phyloP scores from a whole-genome alignment of 2,888 invertebrate species.

The Cataglyphis albicans region DNA sequence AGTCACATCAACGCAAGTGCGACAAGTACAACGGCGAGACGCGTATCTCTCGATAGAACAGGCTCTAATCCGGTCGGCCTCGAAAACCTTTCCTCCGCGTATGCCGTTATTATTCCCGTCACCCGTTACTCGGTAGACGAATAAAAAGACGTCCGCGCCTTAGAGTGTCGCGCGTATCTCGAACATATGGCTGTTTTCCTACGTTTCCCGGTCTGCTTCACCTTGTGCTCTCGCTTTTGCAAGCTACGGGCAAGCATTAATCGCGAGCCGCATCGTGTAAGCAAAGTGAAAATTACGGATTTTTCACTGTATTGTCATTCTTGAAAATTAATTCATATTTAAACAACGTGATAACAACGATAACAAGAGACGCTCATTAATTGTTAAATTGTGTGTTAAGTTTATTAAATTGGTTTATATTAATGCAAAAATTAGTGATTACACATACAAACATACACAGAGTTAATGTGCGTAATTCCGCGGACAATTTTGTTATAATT shows the following conservation, averaged over 20 bases:
- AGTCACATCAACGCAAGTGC: slow-evolving; percentile 38
- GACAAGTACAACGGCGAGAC: slow-evolving; percentile 64
- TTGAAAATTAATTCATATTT: background rate
- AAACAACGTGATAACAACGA: background rate
- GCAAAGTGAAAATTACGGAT: background rate
- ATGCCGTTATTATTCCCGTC: slow-evolving; percentile 82
- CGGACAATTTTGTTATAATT: background rate
- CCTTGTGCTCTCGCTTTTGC: slow-evolving; percentile 7
- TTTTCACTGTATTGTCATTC: background rate
- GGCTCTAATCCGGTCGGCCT: slow-evolving; percentile 79
- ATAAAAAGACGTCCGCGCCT: slow-evolving; percentile 69
- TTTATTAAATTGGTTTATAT: slow-evolving; percentile 2
- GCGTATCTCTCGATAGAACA: slow-evolving; percentile 58
- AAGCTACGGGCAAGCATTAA: background rate
- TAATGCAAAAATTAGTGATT: background rate
- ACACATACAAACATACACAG: background rate
- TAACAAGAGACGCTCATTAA: background rate
- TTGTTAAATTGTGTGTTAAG: background rate
- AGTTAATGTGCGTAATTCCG: background rate
- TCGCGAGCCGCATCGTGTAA: background rate
- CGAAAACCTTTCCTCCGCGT: slow-evolving; percentile 76
- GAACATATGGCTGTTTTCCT: slow-evolving; percentile 56
- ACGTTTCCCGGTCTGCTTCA: slow-evolving; percentile 62
- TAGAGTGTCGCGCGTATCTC: slow-evolving; percentile 63
- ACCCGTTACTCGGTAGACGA: slow-evolving; percentile 77